Percentiles rank a stretch among this genome's conserved stretches.
Conservation (phyloP, 2,888 invertebrate genomes). For the Chrysotoxum bicinctum region DNA sequence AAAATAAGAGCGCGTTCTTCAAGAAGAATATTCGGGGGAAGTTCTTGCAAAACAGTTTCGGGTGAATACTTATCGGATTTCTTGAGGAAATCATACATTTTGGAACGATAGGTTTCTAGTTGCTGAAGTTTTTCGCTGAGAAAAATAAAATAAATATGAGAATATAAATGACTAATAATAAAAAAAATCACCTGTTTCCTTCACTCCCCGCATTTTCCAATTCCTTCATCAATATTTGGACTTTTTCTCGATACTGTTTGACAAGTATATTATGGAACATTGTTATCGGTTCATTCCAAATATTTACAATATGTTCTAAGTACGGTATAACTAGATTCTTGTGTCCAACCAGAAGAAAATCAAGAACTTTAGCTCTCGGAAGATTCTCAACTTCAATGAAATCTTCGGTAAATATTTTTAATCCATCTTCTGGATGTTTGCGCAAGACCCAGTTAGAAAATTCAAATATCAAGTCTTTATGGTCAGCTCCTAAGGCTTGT, state of each 20-base stretch:
- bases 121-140: constrained; percentile 73
- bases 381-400: constrained; percentile 93
- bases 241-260: constrained; percentile 92
- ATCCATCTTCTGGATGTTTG: constrained; percentile 93
- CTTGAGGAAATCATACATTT: constrained; percentile 90
- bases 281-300: constrained; percentile 93
- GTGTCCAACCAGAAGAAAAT: constrained; percentile 92
- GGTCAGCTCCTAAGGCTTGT: constrained; percentile 91
- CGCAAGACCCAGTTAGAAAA: constrained; percentile 96
- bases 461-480: constrained; percentile 94
- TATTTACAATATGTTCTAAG: constrained; percentile 95
- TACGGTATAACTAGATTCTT: constrained; percentile 93
- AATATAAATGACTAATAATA: too few relatives aligned
- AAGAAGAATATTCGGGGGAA: constrained; percentile 91
- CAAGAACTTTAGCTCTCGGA: constrained; percentile 93
- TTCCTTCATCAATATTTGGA: constrained; percentile 81
- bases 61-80: constrained; percentile 91
- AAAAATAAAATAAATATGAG: background rate
- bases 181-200: constrained; percentile 35
- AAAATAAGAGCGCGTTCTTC: constrained; percentile 97
- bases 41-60: constrained; percentile 92
- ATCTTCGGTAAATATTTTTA: constrained; percentile 94
- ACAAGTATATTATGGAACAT: constrained; percentile 95
- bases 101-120: constrained; percentile 82
- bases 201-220: constrained; percentile 74